phyloP scores from a whole-genome alignment of 2,113 vertebrate species.

The Esox niger region DNA sequence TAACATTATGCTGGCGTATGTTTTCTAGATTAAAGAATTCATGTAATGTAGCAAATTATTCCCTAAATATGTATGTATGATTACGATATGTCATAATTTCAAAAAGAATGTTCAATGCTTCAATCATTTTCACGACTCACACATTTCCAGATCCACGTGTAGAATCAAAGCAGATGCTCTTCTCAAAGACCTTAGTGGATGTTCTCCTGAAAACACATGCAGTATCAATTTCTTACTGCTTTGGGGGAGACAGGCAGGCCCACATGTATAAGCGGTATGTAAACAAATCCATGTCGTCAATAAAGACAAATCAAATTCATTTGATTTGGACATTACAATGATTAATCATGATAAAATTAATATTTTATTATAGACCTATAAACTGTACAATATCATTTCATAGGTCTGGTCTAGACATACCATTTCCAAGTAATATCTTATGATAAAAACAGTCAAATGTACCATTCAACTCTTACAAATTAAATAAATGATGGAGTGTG shows the following conservation, averaged over 20 bases:
- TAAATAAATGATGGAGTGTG: constrained; percentile 65
- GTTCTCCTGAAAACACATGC: not conserved
- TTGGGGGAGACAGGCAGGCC: not conserved
- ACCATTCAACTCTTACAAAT: constrained; percentile 66
- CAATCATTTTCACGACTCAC: not conserved
- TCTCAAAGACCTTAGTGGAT: not conserved
- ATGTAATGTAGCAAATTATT: not conserved
- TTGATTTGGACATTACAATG: no score
- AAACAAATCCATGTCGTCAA: not conserved
- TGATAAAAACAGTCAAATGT: constrained; percentile 47
- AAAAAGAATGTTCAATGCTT: no score
- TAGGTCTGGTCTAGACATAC: constrained; percentile 34
- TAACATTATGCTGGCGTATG: no score
- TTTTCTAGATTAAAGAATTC: not conserved
- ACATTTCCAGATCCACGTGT: not conserved
- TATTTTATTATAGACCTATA: constrained; percentile 61
- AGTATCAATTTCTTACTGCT: not conserved
- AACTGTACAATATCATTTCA: constrained; percentile 34
- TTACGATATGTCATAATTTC: not conserved
- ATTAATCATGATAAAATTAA: constrained; percentile 47
- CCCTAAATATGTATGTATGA: not conserved
- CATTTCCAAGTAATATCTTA: constrained; percentile 37
- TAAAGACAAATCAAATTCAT: not conserved
- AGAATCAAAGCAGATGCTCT: not conserved
- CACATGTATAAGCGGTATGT: not conserved